Base-by-base conservation (phyloP, 2,888 invertebrate genomes). In the Thymelicus sylvestris region DNA sequence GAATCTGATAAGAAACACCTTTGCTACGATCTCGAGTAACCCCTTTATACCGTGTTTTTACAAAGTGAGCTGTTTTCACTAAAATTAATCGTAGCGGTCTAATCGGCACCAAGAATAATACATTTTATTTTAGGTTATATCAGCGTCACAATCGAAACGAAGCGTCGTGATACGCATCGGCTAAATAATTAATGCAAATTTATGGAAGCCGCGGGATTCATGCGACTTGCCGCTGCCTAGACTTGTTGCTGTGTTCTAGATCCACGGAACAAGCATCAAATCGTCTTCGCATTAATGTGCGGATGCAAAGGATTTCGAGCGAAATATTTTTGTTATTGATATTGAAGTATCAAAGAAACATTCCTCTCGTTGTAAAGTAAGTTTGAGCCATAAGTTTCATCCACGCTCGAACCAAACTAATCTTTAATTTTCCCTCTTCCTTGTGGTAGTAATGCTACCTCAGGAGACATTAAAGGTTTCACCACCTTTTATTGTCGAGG, bases 131-230 rank as follows among this genome's bases (percentile, higher is more conserved):
- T 74, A 74, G 76, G 79, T 38, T n/a, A 19, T 66, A 71, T 71
- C 70, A 66, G 52, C 66, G 66, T 71, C 82, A 83, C 83, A 83
- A 87, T 86, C 85, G 82, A 83, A 83, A 83, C 78, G 80, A 83
- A 83, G 61, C 79, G 79, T 84, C 84, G 76, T 81, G 85, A 86
- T 86, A 85, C 76, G 75, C 83, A 86, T 87, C 86, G 78, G 78
- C 81, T 82, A 80, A 82, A 81, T 86, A 86, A 86, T 88, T 83
- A 86, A 89, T 88, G 86, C 83, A 85, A 88, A 88, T 88, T 84
- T 86, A 85, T 83, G 79, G 75, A 82, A 80, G 76, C 76, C 76
- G 76, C 76, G 78, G 79, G 79, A 78, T 82, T 81, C 74, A 76
- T 79, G 78, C 79, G 78, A 74, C 68, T 61, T 72, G 70, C 31